A percentile compares a stretch with the other conserved stretches of the same genome.
Conservation (phyloP, 2,797 vertebrate species). For the Microtus obscurus region DNA sequence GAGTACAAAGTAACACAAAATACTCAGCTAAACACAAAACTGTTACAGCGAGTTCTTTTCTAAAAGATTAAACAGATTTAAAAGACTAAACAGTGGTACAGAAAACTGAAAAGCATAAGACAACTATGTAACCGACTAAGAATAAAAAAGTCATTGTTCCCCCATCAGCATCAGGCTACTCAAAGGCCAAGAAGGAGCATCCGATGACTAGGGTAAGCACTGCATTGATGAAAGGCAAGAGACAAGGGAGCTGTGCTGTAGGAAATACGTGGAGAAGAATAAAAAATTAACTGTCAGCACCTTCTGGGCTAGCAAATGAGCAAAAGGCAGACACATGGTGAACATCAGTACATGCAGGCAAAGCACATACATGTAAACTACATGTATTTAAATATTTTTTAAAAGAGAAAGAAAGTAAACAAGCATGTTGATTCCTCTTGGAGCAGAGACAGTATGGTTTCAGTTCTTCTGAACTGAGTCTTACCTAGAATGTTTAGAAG, state of each 20-base stretch:
- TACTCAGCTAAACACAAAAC: neutral
- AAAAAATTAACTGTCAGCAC: neutral
- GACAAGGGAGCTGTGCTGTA: neutral
- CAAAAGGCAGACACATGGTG: neutral
- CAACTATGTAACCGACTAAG: neutral
- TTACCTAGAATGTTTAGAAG: neutral
- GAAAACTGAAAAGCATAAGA: constrained; percentile 45
- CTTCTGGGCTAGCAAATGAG: neutral
- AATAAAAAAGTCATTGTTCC: constrained; percentile 13
- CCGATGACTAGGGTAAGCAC: neutral
- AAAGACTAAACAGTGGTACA: constrained; percentile 41
- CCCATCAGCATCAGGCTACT: neutral
- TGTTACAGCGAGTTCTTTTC: neutral
- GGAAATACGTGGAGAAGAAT: constrained; percentile 38
- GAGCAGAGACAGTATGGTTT: neutral
- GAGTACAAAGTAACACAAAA: neutral
- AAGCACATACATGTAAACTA: neutral
- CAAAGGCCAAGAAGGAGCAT: constrained; percentile 29
- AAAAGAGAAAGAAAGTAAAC: neutral
- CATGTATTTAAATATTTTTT: neutral
- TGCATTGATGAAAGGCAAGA: neutral
- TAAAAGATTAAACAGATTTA: neutral
- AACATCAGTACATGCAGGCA: neutral
- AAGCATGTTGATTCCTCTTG: neutral
- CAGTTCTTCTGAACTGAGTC: neutral